phyloP scores from a whole-genome alignment of 2,888 invertebrate genomes.

The Apotomis betuletana region DNA sequence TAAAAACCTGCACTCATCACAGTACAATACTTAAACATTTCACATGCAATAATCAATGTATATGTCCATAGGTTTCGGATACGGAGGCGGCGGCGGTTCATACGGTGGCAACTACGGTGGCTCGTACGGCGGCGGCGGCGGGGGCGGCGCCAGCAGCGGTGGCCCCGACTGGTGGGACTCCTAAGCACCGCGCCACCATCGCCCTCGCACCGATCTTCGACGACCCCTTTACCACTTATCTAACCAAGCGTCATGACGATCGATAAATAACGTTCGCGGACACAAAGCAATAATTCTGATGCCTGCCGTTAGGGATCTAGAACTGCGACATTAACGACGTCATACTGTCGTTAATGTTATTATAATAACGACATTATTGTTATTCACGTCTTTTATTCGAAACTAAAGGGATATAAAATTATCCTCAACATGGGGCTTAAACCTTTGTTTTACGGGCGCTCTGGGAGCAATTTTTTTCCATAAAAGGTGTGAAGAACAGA shows the following conservation, averaged over 20 bases:
- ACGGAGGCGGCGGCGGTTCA: conserved; percentile 70
- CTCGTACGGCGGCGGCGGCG: conserved; percentile 75
- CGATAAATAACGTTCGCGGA: conserved; percentile 22
- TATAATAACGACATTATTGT: conserved; percentile 33
- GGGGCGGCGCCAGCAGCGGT: conserved; percentile 72
- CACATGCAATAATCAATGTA: not conserved
- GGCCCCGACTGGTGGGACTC: conserved; percentile 81
- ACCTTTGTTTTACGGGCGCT: not conserved
- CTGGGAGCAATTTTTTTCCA: conserved; percentile 1
- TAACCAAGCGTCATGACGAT: conserved; percentile 29
- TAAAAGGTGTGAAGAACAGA: conserved; percentile 10
- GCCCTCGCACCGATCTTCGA: conserved; percentile 35
- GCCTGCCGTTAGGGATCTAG: conserved; percentile 24
- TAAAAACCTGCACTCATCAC: too few species aligned
- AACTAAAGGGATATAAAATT: conserved; percentile 1
- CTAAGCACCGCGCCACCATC: conserved; percentile 57
- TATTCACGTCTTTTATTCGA: conserved; percentile 17
- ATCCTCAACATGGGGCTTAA: not conserved
- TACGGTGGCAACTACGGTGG: conserved; percentile 79
- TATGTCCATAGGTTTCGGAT: conserved; percentile 63
- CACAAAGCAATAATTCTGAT: conserved; percentile 16
- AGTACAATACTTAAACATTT: too few species aligned
- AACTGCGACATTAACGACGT: conserved; percentile 14
- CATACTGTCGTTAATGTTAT: too few species aligned
- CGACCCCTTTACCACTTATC: conserved; percentile 21